Percentiles rank a stretch among this genome's conserved stretches.
phyloP scores from a whole-genome alignment of 2,797 vertebrate genomes.

The Buphagus erythrorhynchus region DNA sequence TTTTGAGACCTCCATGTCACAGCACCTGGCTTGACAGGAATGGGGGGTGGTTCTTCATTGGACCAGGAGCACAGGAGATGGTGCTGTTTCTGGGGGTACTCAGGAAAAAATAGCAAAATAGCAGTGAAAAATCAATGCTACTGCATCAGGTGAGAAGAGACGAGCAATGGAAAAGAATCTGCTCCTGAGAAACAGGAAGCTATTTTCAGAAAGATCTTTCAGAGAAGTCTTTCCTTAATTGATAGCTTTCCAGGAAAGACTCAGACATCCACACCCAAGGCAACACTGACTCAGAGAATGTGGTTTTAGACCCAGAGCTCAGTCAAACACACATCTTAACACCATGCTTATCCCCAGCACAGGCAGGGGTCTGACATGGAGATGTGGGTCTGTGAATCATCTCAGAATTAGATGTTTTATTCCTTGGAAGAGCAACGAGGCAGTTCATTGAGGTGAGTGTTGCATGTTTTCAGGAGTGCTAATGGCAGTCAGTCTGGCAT shows the following conservation, averaged over 20 bases:
- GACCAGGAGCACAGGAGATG: neutral
- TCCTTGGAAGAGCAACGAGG: neutral
- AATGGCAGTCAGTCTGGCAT: rapidly evolving
- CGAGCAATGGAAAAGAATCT: neutral
- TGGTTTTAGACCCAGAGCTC: neutral
- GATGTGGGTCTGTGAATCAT: neutral
- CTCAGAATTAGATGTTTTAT: neutral
- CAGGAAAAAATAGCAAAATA: neutral
- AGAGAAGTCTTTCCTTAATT: neutral
- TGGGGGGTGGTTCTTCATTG: neutral
- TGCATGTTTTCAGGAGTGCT: neutral
- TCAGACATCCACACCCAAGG: no score
- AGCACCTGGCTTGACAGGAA: neutral
- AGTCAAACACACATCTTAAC: neutral
- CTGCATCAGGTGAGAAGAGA: neutral
- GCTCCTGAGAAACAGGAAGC: neutral
- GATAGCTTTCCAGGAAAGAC: neutral
- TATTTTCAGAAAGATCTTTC: neutral
- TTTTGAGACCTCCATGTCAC: neutral
- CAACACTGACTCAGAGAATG: neutral
- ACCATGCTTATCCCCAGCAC: rapidly evolving
- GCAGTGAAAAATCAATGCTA: neutral
- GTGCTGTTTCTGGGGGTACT: neutral
- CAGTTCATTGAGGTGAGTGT: neutral
- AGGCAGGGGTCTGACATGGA: neutral